Conservation (phyloP, 2,797 vertebrate genomes). For the Arrhamphus sclerolepis region DNA sequence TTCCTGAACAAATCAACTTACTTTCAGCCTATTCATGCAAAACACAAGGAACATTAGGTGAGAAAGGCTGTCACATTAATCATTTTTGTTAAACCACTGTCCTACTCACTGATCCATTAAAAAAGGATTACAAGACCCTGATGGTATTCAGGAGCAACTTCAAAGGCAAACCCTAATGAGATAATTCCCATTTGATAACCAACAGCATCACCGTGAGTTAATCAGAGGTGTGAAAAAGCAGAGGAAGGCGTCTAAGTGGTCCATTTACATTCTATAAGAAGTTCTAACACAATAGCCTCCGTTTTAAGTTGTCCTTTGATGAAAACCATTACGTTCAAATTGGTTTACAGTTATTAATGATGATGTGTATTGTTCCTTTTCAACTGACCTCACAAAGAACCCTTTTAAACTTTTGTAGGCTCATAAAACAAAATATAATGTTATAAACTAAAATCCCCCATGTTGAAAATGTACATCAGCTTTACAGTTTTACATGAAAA, state of each 20-base stretch:
- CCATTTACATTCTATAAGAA: conserved; percentile 77
- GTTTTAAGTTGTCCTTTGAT: conserved; percentile 49
- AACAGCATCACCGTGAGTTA: conserved; percentile 69
- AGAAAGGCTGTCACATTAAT: conserved; percentile 57
- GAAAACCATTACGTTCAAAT: conserved; percentile 28
- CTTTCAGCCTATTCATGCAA: conserved; percentile 43
- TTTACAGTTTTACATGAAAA: conserved; percentile 34
- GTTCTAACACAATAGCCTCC: conserved; percentile 65
- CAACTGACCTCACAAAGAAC: neutral
- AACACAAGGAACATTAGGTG: conserved; percentile 44
- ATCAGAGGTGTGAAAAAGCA: conserved; percentile 76
- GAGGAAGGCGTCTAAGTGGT: conserved; percentile 70
- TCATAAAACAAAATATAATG: conserved; percentile 1
- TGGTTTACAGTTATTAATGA: conserved; percentile 9
- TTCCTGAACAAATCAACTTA: conserved; percentile 60
- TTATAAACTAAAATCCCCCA: neutral
- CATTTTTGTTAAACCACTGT: conserved; percentile 55
- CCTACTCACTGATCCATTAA: conserved; percentile 66
- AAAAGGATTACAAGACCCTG: conserved; percentile 70
- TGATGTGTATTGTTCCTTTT: conserved; percentile 14
- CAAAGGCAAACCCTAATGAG: conserved; percentile 65
- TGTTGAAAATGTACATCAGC: conserved; percentile 7
- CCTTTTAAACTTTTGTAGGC: neutral
- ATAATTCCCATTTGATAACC: conserved; percentile 64
- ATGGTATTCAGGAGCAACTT: conserved; percentile 62